These are phyloP conservation scores for Adelges cooleyi DNA, from an alignment of 1,140 invertebrate species.

Conservation along the genomic window DNA sequence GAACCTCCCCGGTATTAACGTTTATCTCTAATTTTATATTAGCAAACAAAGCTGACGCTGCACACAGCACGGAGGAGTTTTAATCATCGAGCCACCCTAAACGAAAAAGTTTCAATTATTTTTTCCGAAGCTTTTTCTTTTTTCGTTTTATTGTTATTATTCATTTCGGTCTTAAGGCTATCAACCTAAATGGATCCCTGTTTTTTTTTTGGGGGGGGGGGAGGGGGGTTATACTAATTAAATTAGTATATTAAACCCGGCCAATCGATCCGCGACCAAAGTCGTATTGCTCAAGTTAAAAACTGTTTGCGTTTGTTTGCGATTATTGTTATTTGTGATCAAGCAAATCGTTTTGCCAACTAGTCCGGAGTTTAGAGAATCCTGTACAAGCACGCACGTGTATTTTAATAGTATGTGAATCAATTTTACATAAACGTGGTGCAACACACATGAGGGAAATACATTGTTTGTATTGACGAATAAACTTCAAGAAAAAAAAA, in stretches of 20 bases:
- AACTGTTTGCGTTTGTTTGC: background rate
- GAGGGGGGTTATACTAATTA: too few relatives aligned
- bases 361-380: too few relatives aligned
- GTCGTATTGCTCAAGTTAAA: background rate
- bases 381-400: too few relatives aligned
- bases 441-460: too few relatives aligned
- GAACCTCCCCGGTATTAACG: too few relatives aligned
- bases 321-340: background rate
- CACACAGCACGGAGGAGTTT: background rate
- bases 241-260: slow-evolving; percentile 2
- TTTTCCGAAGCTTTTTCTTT: background rate
- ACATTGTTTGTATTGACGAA: too few relatives aligned
- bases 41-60: background rate
- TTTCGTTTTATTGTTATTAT: background rate
- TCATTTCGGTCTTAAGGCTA: background rate
- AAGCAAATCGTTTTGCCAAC: background rate
- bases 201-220: too few relatives aligned
- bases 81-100: background rate
- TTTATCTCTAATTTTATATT: too few relatives aligned
- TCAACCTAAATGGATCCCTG: background rate
- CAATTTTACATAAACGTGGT: too few relatives aligned
- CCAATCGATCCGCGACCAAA: background rate
- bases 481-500: too few relatives aligned
- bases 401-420: too few relatives aligned
- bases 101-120: slow-evolving; percentile 10